Evolutionary conservation across 2,113 vertebrate genomes (phyloP), one percentile per base, ranked within the genome.

Genomic region (Toxotes chatareus): DNA sequence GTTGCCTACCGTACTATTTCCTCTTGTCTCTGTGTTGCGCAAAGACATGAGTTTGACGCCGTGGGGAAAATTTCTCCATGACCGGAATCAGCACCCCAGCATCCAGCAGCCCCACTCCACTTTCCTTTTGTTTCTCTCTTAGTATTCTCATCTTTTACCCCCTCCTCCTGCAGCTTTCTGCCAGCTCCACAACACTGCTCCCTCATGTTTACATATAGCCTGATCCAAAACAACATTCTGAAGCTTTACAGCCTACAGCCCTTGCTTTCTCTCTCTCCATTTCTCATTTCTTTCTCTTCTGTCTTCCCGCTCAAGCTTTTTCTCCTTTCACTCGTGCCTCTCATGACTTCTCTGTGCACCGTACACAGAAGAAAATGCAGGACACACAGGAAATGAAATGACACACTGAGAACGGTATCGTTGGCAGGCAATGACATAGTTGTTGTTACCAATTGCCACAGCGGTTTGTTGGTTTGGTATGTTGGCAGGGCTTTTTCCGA

Each of bases 191-290:
- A 75, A 53, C 72, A 17, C 78, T 55, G 80, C 80, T 85, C 78
- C 69, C 87, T 90, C 84, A 76, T 92, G 90, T 93, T 93, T 92
- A 87, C 88, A 85, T 78, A 83, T 71, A 60, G 81, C 74, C 79
- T 79, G 80, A 87, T 90, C 86, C 40, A 69, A 80, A 82, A 85
- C 75, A 88, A 86, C 85, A 86, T 87, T 85, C 75, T 27, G 51
- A 75, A 76, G 77, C 82, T 62, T 84, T 80, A 42, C 68, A 80
- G 77, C 90, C 81, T 46, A 63, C 79, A 83, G 89, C 86, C 21
- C 11, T 34, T 17, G 27, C 62, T 38, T 47, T 46, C 62, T 66
- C 23, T 59, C 49, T 27, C 23, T 60, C 51, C 14, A 17, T 66
- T 32, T 61, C 57, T 62, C 23, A 51, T 74, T 38, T 66, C 19